Percentiles rank a stretch among this genome's conserved stretches.
Evolutionary conservation across 2,113 vertebrate genomes (phyloP).

Genomic region (Xiphias gladius): DNA sequence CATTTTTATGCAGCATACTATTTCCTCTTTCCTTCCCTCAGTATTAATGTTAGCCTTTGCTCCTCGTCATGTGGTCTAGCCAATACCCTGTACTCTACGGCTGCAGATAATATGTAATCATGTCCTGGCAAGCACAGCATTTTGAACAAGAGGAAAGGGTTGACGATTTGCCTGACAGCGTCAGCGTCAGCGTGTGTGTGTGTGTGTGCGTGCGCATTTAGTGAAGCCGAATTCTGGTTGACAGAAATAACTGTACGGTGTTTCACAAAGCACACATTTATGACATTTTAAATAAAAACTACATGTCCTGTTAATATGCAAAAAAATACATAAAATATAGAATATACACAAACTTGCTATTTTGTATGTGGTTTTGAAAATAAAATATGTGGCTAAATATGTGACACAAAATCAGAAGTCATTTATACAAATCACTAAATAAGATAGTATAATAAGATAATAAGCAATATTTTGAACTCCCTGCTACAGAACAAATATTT

Average conservation of each 20-base stretch:
- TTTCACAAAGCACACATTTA: not conserved
- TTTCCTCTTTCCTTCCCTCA: not conserved
- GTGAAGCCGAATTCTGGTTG: not conserved
- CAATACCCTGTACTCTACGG: constrained; percentile 9
- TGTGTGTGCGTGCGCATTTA: not conserved
- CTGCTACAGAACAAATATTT: no score
- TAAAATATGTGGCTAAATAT: not conserved
- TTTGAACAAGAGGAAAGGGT: constrained; percentile 23
- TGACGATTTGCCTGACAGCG: constrained; percentile 22
- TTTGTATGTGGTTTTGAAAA: not conserved
- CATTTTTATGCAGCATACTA: not conserved
- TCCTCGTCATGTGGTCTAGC: not conserved
- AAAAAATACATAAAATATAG: not conserved
- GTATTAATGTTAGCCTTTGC: not conserved
- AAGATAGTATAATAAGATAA: no score
- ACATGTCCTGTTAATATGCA: not conserved
- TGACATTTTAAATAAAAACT: not conserved
- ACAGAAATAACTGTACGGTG: not conserved
- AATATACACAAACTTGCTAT: not conserved
- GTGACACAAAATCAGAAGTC: not conserved
- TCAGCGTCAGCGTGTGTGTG: not conserved
- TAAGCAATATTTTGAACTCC: no score
- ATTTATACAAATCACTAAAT: no score
- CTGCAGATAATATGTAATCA: constrained; percentile 43
- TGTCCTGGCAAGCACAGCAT: constrained; percentile 24